Conservation (phyloP, 53 echinoderm and acorn worm species). For the Zoroaster sp. region DNA sequence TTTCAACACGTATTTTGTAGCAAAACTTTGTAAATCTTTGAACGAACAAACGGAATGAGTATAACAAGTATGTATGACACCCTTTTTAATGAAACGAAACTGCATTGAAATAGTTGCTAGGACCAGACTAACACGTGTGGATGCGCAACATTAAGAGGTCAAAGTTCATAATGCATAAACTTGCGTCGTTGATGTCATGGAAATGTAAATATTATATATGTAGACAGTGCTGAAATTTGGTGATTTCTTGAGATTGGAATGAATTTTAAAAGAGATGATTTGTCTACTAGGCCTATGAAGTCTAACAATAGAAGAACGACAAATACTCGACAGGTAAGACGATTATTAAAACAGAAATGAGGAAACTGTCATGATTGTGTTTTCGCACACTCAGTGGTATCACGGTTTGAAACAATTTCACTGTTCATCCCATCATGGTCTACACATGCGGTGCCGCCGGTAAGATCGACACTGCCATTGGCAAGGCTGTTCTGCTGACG, state of each 20-base stretch:
- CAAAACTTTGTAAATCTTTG: neutral
- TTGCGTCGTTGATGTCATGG: slow-evolving; percentile 11
- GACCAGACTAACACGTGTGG: neutral
- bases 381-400: neutral
- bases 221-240: neutral
- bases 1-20: neutral
- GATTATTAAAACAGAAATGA: neutral
- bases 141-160: neutral
- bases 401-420: too few relatives aligned
- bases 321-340: neutral
- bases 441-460: too few relatives aligned
- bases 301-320: neutral
- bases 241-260: neutral
- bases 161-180: slow-evolving; percentile 42
- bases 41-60: neutral
- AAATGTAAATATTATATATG: neutral
- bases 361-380: neutral
- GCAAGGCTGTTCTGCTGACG: too few relatives aligned
- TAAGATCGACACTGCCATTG: too few relatives aligned
- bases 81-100: neutral
- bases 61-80: neutral
- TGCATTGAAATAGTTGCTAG: neutral
- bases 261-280: neutral
- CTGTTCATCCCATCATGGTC: too few relatives aligned
- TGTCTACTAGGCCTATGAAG: neutral